Evolutionary conservation across 2,113 vertebrate genomes (phyloP), one percentile per base, ranked within the genome.

Genomic region (Zosterops lateralis): DNA sequence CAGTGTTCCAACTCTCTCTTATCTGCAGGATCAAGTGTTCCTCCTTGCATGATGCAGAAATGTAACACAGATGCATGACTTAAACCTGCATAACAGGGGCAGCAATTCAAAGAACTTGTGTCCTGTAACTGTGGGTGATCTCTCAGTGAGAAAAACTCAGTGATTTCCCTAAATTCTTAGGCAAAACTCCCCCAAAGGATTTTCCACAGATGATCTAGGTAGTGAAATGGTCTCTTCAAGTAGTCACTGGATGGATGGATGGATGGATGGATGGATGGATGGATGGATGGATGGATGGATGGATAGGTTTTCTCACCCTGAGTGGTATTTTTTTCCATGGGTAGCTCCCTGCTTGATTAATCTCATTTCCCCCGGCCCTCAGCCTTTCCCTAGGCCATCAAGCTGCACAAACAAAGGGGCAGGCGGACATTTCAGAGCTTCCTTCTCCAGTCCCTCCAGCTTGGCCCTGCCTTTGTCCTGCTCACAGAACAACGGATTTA

Each of bases 321-420:
- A 18, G 6, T 28, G 92, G 50, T 91, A 17, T 78, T 92, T 94
- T 94, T 93, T 93, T 92, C 91, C 89, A 76, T 15, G 92, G 89
- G 94, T 79, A 97, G 93, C 95, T 97, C 93, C 95, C 92, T 93
- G 51, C 86, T 96, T 84, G 90, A 95, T 94, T 87, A 94, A 96
- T 96, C 95, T 95, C 94, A 91, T 91, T 97, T 97, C 93, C 96
- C 91, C 78, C 19, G 24, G 95, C 91, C 87, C 93, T 86, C 66
- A 34, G 88, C 94, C 92, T 73, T 89, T 66, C 90, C 67, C 40
- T 53, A 17, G 48, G 56, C 74, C 15, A 1, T 44, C 94, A 97
- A 97, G 97, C 97, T 97, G 97, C 91, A 73, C 96, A 97, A 97
- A 97, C 96, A 97, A 90, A 95, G 85, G 83, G 17, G 18, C 11